phyloP scores from a whole-genome alignment of 64 coral and sea anemone species.

The Acropora yongei region DNA sequence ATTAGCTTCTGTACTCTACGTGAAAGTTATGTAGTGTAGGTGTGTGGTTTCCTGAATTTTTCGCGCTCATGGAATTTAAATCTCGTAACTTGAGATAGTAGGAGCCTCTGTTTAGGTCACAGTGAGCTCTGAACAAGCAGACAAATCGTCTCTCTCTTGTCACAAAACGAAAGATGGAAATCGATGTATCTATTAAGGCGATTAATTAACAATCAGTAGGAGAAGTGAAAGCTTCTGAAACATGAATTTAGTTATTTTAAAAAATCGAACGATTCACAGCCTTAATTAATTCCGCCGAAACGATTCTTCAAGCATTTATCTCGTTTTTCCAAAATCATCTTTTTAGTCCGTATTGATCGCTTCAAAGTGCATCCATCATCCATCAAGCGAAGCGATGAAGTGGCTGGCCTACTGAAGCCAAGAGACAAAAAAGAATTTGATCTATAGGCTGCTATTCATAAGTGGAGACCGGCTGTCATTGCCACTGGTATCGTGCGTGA shows the following conservation, averaged over 20 bases:
- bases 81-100: constrained; percentile 33
- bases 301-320: background rate
- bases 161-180: background rate
- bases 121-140: background rate
- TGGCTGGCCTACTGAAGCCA: background rate
- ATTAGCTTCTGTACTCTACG: background rate
- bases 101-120: constrained; percentile 5
- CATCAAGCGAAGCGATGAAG: too few species aligned
- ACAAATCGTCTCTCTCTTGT: background rate
- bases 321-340: background rate
- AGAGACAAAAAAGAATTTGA: background rate
- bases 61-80: constrained; percentile 39
- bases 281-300: background rate
- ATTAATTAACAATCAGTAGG: background rate
- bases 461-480: background rate
- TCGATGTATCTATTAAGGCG: background rate
- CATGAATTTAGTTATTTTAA: too few species aligned
- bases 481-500: background rate
- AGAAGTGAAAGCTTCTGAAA: background rate
- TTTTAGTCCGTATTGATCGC: too few species aligned
- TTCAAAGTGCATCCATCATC: too few species aligned
- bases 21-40: background rate
- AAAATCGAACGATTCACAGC: too few species aligned
- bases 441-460: background rate
- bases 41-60: constrained; percentile 47